Percentiles rank a stretch among this genome's conserved stretches.
phyloP scores from a whole-genome alignment of 2,888 invertebrate species.

The Micoletzkya japonica region DNA sequence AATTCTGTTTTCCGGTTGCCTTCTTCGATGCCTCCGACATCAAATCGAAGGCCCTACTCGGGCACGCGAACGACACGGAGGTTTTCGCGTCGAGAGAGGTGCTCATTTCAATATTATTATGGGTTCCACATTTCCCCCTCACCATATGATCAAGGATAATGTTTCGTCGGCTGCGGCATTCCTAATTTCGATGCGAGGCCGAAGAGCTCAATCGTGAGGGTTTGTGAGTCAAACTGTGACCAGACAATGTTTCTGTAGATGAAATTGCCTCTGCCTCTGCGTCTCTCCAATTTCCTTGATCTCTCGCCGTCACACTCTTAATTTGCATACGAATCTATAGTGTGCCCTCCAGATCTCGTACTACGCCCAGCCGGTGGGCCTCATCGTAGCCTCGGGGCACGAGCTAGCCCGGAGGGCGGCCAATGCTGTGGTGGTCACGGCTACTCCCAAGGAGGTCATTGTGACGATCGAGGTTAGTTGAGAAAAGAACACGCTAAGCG shows the following conservation, averaged over 20 bases:
- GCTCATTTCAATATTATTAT: background rate
- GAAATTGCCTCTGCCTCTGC: too few species aligned
- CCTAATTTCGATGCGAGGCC: too few species aligned
- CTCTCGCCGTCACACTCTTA: too few species aligned
- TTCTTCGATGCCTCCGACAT: constrained; percentile 81
- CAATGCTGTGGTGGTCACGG: constrained; percentile 74
- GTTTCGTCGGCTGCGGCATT: too few species aligned
- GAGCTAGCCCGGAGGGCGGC: constrained; percentile 81
- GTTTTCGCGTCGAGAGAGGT: constrained; percentile 81
- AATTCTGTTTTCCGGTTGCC: constrained; percentile 69
- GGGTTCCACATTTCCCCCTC: too few species aligned
- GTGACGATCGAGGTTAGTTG: constrained; percentile 85
- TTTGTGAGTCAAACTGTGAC: too few species aligned
- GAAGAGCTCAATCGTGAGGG: too few species aligned
- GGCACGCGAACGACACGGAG: constrained; percentile 76
- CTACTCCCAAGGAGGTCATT: constrained; percentile 70
- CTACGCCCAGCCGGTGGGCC: constrained; percentile 65
- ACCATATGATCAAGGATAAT: too few species aligned
- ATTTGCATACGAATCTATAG: background rate
- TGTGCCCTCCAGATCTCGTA: constrained; percentile 68
- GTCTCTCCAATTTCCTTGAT: too few species aligned
- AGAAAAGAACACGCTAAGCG: background rate
- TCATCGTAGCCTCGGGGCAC: constrained; percentile 72
- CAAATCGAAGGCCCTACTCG: constrained; percentile 73
- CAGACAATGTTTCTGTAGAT: too few species aligned